Percentiles rank a stretch among this genome's conserved stretches.
These are phyloP conservation scores for Danio aesculapii DNA, from an alignment of 2,797 vertebrate genomes.

Conservation along the genomic window DNA sequence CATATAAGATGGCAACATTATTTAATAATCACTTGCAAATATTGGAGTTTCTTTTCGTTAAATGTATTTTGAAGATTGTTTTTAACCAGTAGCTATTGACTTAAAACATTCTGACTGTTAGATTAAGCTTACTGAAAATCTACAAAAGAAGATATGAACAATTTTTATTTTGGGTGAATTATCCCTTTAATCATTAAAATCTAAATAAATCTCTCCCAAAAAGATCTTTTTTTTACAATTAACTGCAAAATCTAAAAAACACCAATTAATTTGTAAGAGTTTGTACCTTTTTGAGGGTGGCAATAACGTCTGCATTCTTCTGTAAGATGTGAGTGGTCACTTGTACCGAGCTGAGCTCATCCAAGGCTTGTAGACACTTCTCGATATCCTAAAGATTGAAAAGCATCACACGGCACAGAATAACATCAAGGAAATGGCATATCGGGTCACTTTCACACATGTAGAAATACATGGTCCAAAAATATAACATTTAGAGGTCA, in stretches of 20 bases:
- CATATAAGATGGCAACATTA: not conserved
- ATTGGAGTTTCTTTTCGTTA: too few relatives aligned
- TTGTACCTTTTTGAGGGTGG: constrained; percentile 93
- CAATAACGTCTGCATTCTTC: constrained; percentile 95
- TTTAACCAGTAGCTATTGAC: too few relatives aligned
- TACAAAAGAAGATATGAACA: too few relatives aligned
- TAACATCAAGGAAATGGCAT: not conserved
- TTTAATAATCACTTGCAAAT: not conserved
- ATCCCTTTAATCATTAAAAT: not conserved
- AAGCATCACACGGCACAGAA: not conserved
- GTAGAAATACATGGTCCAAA: not conserved
- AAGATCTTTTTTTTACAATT: not conserved
- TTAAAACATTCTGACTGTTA: too few relatives aligned
- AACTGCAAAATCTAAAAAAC: too few relatives aligned
- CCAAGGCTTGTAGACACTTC: constrained; percentile 90
- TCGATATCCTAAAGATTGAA: constrained; percentile 87
- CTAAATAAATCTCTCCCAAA: not conserved
- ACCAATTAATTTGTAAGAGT: not conserved
- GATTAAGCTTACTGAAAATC: too few relatives aligned
- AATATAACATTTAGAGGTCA: not conserved
- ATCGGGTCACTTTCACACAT: not conserved
- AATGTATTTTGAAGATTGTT: too few relatives aligned
- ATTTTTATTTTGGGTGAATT: not conserved
- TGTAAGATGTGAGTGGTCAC: constrained; percentile 97
- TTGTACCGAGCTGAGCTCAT: constrained; percentile 89